A percentile compares a stretch with the other conserved stretches of the same genome.
Conservation (phyloP, 2,797 vertebrate species). For the Arrhamphus sclerolepis region DNA sequence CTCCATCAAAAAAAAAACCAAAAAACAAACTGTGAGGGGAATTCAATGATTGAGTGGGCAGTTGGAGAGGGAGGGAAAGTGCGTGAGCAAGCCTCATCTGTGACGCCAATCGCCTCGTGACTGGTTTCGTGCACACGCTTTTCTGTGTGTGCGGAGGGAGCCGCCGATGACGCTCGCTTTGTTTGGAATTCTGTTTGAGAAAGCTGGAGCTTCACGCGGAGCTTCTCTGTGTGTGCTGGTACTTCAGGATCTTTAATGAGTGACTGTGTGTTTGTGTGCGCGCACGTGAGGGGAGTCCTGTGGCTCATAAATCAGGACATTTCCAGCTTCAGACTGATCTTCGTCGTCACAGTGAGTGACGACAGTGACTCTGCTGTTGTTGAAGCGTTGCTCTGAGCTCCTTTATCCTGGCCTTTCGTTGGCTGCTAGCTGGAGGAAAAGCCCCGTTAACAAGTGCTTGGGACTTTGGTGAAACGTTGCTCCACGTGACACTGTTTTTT, state of each 20-base stretch:
- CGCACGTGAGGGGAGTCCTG: constrained; percentile 40
- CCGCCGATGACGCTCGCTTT: constrained; percentile 51
- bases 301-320: constrained; percentile 35
- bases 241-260: constrained; percentile 27
- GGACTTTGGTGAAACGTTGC: too few relatives aligned
- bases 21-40: constrained; percentile 30
- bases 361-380: too few relatives aligned
- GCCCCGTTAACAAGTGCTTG: too few relatives aligned
- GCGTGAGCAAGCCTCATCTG: constrained; percentile 47
- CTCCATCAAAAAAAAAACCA: constrained; percentile 13
- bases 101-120: constrained; percentile 69
- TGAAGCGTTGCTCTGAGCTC: too few relatives aligned
- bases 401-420: too few relatives aligned
- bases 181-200: constrained; percentile 78
- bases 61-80: constrained; percentile 16
- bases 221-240: constrained; percentile 38
- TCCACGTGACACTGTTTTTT: too few relatives aligned
- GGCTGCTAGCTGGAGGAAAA: too few relatives aligned
- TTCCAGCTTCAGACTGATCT: constrained; percentile 25
- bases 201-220: constrained; percentile 45
- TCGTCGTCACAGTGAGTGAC: constrained; percentile 26
- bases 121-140: background rate
- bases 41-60: constrained; percentile 50
- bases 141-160: constrained; percentile 27
- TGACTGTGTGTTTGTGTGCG: constrained; percentile 15